Conservation (phyloP, 2,797 vertebrate species). For the Prionace glauca region DNA sequence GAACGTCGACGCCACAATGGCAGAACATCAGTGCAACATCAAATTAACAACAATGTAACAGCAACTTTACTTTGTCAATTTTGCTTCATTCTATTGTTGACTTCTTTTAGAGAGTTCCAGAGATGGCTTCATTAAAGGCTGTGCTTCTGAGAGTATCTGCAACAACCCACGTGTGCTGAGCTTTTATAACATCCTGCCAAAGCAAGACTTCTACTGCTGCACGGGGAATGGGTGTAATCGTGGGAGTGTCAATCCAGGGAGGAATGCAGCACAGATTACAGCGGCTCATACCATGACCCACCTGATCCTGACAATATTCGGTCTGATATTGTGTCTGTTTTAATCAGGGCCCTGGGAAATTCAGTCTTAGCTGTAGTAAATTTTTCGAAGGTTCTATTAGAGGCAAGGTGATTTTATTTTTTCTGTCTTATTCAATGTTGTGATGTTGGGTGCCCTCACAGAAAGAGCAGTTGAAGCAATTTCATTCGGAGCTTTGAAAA, state of each 20-base stretch:
- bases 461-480: too few relatives aligned
- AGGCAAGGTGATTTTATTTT: too few relatives aligned
- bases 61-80: too few relatives aligned
- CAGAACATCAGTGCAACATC: not conserved
- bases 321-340: not conserved
- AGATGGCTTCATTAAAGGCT: not conserved
- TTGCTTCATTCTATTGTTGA: too few relatives aligned
- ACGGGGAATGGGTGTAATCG: not conserved
- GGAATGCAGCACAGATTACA: too few relatives aligned
- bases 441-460: too few relatives aligned
- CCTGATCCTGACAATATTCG: not conserved
- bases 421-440: too few relatives aligned
- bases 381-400: too few relatives aligned
- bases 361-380: too few relatives aligned
- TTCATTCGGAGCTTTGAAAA: too few relatives aligned
- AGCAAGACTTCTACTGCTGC: not conserved
- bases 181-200: fast-evolving
- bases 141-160: not conserved
- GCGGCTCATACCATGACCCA: not conserved
- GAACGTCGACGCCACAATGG: too few relatives aligned
- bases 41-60: not conserved
- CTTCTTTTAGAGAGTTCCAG: not conserved
- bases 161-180: not conserved
- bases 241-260: too few relatives aligned
- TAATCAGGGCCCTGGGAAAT: not conserved